These are phyloP conservation scores for Stegastes partitus DNA, from an alignment of 2,113 vertebrate genomes.

Conservation along the genomic window DNA sequence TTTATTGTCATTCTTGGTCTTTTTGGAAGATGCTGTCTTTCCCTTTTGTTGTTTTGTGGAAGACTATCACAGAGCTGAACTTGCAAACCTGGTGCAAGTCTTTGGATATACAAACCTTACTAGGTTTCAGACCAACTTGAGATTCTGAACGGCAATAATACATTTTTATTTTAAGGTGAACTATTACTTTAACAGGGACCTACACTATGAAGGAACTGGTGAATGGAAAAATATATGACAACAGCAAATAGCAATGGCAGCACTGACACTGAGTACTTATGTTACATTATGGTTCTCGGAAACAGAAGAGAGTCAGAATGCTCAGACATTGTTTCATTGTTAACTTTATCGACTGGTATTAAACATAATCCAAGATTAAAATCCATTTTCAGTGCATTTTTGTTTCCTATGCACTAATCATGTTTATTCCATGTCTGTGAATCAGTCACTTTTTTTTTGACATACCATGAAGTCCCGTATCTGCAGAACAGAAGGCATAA, in stretches of 20 bases:
- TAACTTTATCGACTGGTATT: background rate
- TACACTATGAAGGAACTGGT: background rate
- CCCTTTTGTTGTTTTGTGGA: background rate
- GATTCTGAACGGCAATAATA: background rate
- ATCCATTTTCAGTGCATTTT: background rate
- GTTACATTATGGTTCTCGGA: background rate
- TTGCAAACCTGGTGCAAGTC: background rate
- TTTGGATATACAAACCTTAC: background rate
- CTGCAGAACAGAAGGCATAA: conserved; percentile 22
- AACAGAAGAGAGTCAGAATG: background rate
- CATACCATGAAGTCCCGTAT: conserved; percentile 27
- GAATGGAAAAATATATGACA: background rate
- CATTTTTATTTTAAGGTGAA: background rate
- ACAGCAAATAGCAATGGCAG: background rate
- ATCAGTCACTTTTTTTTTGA: background rate
- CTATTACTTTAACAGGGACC: conserved; percentile 3
- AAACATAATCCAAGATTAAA: background rate
- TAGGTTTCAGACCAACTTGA: background rate
- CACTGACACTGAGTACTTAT: background rate
- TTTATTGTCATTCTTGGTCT: background rate
- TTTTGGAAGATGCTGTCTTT: background rate
- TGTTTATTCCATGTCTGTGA: conserved; percentile 5
- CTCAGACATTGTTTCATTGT: background rate
- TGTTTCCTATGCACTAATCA: background rate
- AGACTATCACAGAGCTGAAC: background rate